Base-by-base conservation (phyloP, 2,888 invertebrate genomes). In the Drosophila mimetica region DNA sequence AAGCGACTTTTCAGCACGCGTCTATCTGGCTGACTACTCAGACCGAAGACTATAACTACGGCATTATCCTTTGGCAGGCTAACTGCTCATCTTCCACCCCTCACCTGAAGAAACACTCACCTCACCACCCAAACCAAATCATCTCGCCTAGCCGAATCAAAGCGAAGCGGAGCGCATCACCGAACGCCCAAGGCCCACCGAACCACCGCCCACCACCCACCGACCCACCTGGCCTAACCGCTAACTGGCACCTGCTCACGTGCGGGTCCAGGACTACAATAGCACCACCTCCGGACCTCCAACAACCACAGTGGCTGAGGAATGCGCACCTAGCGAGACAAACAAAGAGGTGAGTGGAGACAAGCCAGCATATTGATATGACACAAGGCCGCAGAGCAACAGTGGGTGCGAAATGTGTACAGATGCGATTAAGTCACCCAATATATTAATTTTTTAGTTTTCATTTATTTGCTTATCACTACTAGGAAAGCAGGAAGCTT, bases 1-100 rank as follows among this genome's bases (percentile, higher is more conserved):
- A 75, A 84, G 78, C 78, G 88, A 86, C 84, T 78, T 85, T 88
- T 78, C 61, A 75, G 75, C 80, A 83, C 86, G 73, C 71, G 70
- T 75, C 77, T 75, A 61, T 74, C 82, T 71, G 66, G 63, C 79
- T 60, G 76, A 76, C 79, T 77, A 70, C 67, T 76, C 71, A 75
- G 71, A 71, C 76, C 73, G 70, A 36, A 52, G 59, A 58, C 70
- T 39, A 34, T 41, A 44, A 65, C 66, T 36, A 30, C 67, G 32
- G 44, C 52, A 28, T 57, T 59, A 71, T 74, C 74, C 71, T 71
- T 59, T 69, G 64, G 57, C 58, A 55, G 54, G 71, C 25, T 25
- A 34, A 11, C 25, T n/a, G 74, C 25, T 18, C 16, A 7, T 6
- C 25, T 25, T 7, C 25, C 25, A 18, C 16, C 25, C 16, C 16